These are phyloP conservation scores for Tipula vernalis DNA, from an alignment of 2,888 invertebrate species.

Conservation along the genomic window DNA sequence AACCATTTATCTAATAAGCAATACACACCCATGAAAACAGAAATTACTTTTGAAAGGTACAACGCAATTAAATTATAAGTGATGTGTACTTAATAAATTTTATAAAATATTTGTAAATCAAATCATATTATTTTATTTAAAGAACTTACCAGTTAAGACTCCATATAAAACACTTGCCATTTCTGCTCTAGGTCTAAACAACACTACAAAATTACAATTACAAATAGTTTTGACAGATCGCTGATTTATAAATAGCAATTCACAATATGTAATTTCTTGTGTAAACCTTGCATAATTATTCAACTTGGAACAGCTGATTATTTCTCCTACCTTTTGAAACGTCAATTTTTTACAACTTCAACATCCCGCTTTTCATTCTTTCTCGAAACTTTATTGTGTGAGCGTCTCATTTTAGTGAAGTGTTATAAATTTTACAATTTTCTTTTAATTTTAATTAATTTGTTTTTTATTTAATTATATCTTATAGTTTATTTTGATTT, in stretches of 20 bases:
- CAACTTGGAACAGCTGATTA: background rate
- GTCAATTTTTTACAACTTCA: background rate
- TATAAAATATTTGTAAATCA: background rate
- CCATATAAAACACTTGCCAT: slow-evolving; percentile 21
- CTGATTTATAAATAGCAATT: background rate
- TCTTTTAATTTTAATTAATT: no score
- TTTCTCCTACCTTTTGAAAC: background rate
- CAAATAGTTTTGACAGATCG: background rate
- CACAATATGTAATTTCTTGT: background rate
- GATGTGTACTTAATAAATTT: background rate
- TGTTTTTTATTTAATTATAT: no score
- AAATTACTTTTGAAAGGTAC: no score
- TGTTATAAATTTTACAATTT: no score
- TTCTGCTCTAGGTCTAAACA: background rate
- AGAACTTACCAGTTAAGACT: slow-evolving; percentile 26
- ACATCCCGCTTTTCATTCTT: background rate
- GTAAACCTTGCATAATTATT: background rate
- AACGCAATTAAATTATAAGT: no score
- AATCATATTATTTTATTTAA: background rate
- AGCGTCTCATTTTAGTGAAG: no score
- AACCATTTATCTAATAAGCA: no score
- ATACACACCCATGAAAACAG: no score
- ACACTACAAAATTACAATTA: no score
- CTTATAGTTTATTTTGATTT: no score
- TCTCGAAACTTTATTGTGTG: no score